Evolutionary conservation across 2,797 vertebrate genomes (phyloP).

Genomic region (Tiaroga cobitis): DNA sequence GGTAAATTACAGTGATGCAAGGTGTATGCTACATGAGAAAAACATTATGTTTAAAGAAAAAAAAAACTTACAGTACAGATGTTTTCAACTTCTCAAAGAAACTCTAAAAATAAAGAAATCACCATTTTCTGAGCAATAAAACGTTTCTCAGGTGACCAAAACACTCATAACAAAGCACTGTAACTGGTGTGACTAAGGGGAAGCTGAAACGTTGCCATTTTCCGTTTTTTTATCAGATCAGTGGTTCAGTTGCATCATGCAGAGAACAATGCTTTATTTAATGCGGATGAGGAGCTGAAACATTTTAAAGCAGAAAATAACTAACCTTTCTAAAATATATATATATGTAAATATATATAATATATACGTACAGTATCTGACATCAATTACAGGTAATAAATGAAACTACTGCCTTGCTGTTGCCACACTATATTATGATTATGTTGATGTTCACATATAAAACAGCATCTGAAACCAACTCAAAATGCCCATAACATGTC

Average conservation of each 20-base stretch:
- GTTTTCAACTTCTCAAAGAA: constrained; percentile 78
- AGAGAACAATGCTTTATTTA: constrained; percentile 18
- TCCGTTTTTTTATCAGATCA: constrained; percentile 35
- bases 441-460: neutral
- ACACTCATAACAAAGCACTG: neutral
- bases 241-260: neutral
- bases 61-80: constrained; percentile 69
- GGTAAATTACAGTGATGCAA: neutral
- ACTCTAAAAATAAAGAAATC: constrained; percentile 69
- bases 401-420: neutral
- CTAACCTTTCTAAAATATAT: neutral
- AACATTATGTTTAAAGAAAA: neutral
- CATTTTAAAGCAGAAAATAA: neutral
- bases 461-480: neutral
- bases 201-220: neutral
- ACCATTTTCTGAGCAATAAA: neutral
- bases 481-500: neutral
- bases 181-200: neutral
- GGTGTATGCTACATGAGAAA: neutral
- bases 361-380: neutral
- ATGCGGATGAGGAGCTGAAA: neutral
- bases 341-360: no score
- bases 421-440: neutral
- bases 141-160: neutral
- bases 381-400: neutral